Base-by-base conservation (phyloP, 2,797 vertebrate species). In the Chaetophractus vellerosus region DNA sequence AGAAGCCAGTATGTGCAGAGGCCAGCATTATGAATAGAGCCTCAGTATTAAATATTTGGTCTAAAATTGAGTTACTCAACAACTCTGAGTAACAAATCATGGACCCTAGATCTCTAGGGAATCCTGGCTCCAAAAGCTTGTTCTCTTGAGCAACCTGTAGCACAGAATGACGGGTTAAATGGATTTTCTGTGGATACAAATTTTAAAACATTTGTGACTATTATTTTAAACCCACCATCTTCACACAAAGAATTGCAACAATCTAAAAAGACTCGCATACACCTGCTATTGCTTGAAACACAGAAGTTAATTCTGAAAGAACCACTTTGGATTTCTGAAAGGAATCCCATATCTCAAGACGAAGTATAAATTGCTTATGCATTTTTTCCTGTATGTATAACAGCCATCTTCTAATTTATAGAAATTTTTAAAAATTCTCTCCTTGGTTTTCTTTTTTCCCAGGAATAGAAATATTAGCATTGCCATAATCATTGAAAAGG, bases 101-200 rank as follows among this genome's bases (percentile, higher is more conserved):
- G 79, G 28, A 72, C 33, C 78, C 38, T 90, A 41, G 85, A 76
- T 59, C 15, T 52, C 80, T 78, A 88, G 59, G 45, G 96, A 96
- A 86, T 59, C 4, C 52, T 4, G 16, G 89, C n/a, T 95, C 48
- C 69, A 87, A 18, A 72, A 2, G 33, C 33, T 79, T 1, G 0
- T 36, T 14, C 50, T 7, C 31, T 92, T 81, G n/a, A 63, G 36
- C 26, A 84, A n/a, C 23, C 72, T 28, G 48, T 15, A 78, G 19
- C 26, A 48, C 9, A 93, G 38, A 63, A 66, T 57, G 92, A 61
- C 33, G 81, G 48, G 26, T 59, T 41, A 82, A 89, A 95, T 85
- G 0, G 15, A 48, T 94, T 95, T 66, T 41, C 89, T 63, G 16
- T 57, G 88, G 26, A 63, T 15, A 55, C 4, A n/a, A 88, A 69